These are phyloP conservation scores for Lacerta agilis DNA, from an alignment of 2,797 vertebrate species.

Conservation along the genomic window DNA sequence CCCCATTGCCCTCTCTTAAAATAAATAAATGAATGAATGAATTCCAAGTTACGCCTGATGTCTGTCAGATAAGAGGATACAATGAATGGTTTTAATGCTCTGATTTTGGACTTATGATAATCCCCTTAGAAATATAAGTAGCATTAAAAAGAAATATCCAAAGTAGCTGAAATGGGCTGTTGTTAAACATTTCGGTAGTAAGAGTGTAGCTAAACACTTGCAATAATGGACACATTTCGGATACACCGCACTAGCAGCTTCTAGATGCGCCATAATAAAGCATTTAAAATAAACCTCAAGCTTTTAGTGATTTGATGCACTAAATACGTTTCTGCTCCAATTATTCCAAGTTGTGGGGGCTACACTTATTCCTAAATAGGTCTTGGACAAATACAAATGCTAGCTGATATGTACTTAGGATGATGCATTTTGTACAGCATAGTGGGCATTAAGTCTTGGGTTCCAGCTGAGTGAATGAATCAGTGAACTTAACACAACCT, in stretches of 20 bases:
- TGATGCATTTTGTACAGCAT: not conserved
- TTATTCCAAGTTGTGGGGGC: slow-evolving; percentile 47
- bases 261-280: slow-evolving; percentile 47
- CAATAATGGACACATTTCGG: slow-evolving; percentile 53
- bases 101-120: slow-evolving; percentile 46
- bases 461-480: slow-evolving; percentile 11
- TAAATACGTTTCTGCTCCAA: slow-evolving; percentile 61
- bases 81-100: slow-evolving; percentile 46
- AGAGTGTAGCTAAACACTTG: slow-evolving; percentile 41
- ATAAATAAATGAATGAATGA: slow-evolving; percentile 6
- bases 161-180: slow-evolving; percentile 33
- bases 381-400: slow-evolving; percentile 52
- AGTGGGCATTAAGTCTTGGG: not conserved
- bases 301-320: slow-evolving; percentile 57
- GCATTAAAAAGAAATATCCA: slow-evolving; percentile 45
- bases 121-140: slow-evolving; percentile 63
- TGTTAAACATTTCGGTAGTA: slow-evolving; percentile 18
- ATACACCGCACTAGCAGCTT: slow-evolving; percentile 55
- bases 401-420: slow-evolving; percentile 1
- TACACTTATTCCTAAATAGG: slow-evolving; percentile 50
- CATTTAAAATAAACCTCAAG: not conserved
- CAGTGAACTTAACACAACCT: not conserved
- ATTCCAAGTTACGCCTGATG: slow-evolving; percentile 38
- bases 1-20: slow-evolving; percentile 32
- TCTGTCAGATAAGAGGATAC: slow-evolving; percentile 49